These are phyloP conservation scores for Anseranas semipalmata DNA, from an alignment of 2,113 vertebrate genomes.

Conservation along the genomic window DNA sequence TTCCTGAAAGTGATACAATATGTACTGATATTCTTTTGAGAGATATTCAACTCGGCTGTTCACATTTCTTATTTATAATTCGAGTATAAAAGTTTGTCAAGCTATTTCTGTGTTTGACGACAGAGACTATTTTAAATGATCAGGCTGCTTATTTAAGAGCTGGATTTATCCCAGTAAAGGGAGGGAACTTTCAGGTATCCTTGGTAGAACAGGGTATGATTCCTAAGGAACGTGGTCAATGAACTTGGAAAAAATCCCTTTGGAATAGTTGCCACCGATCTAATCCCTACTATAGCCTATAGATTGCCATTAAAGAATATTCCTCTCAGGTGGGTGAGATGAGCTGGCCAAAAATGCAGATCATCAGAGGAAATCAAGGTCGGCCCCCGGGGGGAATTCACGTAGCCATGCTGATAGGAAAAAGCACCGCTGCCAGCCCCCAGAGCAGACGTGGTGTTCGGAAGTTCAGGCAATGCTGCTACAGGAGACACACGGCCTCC, in stretches of 20 bases:
- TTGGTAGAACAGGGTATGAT: neutral
- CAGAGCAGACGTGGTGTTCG: fast-evolving
- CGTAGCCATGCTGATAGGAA: neutral
- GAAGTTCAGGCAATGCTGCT: neutral
- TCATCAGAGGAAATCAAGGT: neutral
- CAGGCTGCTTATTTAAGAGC: neutral
- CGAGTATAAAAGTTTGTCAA: neutral
- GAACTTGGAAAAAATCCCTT: neutral
- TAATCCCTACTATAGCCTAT: neutral
- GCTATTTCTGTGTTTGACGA: neutral
- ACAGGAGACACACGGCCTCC: neutral
- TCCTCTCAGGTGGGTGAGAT: neutral
- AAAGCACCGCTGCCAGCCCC: neutral
- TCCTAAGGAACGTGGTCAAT: neutral
- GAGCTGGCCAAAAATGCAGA: neutral
- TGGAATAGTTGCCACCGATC: neutral
- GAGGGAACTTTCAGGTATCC: neutral
- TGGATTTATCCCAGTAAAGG: neutral
- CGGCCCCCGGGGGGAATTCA: neutral
- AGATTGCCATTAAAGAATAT: neutral
- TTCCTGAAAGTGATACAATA: neutral
- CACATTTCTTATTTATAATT: neutral
- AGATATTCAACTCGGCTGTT: neutral
- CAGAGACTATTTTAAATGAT: neutral
- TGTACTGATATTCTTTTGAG: neutral